Evolutionary conservation across 2,113 vertebrate genomes (phyloP).

Genomic region (Campylorhamphus procurvoides): DNA sequence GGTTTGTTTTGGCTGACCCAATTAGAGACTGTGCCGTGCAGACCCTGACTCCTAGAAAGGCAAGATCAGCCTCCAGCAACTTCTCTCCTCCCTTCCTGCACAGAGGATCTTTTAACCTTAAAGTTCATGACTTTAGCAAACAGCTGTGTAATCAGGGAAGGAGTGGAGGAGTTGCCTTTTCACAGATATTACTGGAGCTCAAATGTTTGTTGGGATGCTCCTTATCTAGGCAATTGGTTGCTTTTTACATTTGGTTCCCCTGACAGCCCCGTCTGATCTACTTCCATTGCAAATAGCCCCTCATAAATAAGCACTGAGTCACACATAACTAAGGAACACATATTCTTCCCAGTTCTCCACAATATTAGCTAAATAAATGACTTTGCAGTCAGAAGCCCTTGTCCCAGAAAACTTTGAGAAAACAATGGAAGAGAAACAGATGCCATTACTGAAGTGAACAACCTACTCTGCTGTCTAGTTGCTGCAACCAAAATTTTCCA

Average conservation of each 20-base stretch:
- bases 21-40: not conserved
- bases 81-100: slow-evolving; percentile 35
- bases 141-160: slow-evolving; percentile 27
- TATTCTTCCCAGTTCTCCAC: not conserved
- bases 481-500: not conserved
- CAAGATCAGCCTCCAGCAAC: not conserved
- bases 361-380: slow-evolving; percentile 21
- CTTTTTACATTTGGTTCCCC: not conserved
- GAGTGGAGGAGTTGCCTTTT: slow-evolving; percentile 31
- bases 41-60: not conserved
- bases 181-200: slow-evolving; percentile 31
- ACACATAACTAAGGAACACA: not conserved
- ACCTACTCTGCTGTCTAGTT: not conserved
- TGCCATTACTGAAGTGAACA: not conserved
- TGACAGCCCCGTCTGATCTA: not conserved
- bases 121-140: slow-evolving; percentile 39
- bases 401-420: not conserved
- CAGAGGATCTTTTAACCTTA: slow-evolving; percentile 16
- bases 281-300: slow-evolving; percentile 20
- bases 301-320: slow-evolving; percentile 15
- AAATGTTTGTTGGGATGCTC: slow-evolving; percentile 47
- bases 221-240: slow-evolving; percentile 37
- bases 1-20: slow-evolving; percentile 11
- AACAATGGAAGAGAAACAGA: slow-evolving; percentile 10
- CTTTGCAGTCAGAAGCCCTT: slow-evolving; percentile 4